These are phyloP conservation scores for Lophius piscatorius DNA, from an alignment of 2,113 vertebrate species.

Conservation along the genomic window DNA sequence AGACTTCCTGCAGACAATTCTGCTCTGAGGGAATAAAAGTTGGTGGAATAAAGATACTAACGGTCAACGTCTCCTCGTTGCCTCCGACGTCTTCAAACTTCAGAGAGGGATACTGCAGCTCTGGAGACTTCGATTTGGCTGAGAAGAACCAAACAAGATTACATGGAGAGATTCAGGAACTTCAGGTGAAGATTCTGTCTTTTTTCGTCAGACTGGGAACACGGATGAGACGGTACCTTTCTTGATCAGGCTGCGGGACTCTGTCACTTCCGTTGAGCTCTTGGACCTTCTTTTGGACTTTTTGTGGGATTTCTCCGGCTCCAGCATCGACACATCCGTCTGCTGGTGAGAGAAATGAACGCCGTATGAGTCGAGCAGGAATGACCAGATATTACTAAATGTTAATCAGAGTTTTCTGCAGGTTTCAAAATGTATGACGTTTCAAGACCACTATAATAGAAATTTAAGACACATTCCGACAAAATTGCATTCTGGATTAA, in stretches of 20 bases:
- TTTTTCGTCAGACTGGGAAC: too few relatives aligned
- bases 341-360: conserved; percentile 10
- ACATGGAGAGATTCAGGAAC: not conserved
- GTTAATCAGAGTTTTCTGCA: not conserved
- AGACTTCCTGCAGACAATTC: too few relatives aligned
- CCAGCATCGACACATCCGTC: conserved; percentile 76
- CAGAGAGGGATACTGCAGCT: conserved; percentile 83
- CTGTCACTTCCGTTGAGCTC: conserved; percentile 73
- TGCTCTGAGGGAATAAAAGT: not conserved
- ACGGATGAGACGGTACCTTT: conserved; percentile 74
- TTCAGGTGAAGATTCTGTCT: too few relatives aligned
- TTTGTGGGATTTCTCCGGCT: conserved; percentile 76
- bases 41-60: conserved; percentile 41
- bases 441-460: too few relatives aligned
- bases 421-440: too few relatives aligned
- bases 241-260: conserved; percentile 63
- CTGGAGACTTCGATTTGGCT: conserved; percentile 77
- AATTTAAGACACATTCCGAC: too few relatives aligned
- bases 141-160: not conserved
- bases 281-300: conserved; percentile 56
- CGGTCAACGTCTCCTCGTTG: conserved; percentile 88
- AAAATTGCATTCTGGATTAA: too few relatives aligned
- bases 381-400: not conserved
- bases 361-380: not conserved
- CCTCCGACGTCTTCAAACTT: conserved; percentile 94